phyloP scores from a whole-genome alignment of 1,140 invertebrate genomes.

The Papilio glaucus region DNA sequence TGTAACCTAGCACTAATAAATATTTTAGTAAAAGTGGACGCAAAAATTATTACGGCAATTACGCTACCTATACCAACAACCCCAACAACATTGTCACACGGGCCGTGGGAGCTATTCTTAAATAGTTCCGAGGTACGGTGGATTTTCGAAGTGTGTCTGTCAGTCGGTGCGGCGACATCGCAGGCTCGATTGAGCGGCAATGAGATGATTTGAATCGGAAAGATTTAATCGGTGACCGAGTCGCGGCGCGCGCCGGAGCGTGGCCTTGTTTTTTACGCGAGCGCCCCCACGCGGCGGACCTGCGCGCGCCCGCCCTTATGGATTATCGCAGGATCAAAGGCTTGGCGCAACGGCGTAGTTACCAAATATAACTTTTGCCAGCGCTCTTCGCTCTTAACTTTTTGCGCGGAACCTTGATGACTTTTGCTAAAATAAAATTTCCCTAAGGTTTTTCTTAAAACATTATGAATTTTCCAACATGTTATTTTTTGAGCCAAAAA shows the following conservation, averaged over 20 bases:
- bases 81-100: too few relatives aligned
- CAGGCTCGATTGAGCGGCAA: slow-evolving; percentile 26
- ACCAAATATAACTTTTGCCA: too few relatives aligned
- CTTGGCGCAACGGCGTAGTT: neutral
- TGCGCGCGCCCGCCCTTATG: neutral
- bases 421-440: too few relatives aligned
- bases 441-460: too few relatives aligned
- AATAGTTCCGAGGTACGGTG: neutral
- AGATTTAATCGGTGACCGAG: slow-evolving; percentile 17
- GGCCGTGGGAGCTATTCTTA: neutral
- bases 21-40: too few relatives aligned
- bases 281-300: neutral
- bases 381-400: too few relatives aligned
- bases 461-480: too few relatives aligned
- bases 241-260: slow-evolving; percentile 3
- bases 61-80: too few relatives aligned
- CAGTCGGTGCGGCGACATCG: neutral
- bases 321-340: slow-evolving; percentile 31
- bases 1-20: too few relatives aligned
- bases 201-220: slow-evolving; percentile 26
- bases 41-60: too few relatives aligned
- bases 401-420: too few relatives aligned
- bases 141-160: neutral
- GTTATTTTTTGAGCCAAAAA: too few relatives aligned
- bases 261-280: neutral